Base-by-base conservation (phyloP, 1,140 invertebrate genomes). In the Ectropis grisescens region DNA sequence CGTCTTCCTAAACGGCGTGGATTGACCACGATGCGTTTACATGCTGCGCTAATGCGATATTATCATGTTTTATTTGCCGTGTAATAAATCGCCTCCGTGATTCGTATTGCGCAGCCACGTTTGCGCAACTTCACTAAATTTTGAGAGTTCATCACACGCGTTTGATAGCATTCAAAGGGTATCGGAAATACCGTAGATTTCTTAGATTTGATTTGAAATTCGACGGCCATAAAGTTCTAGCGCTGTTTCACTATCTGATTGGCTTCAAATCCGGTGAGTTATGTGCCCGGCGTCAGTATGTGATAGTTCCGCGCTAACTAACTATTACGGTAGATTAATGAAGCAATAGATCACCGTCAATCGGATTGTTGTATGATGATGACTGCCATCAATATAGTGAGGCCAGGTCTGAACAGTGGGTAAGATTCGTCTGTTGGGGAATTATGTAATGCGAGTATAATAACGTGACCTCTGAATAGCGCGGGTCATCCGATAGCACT, bases 1-100 rank as follows among this genome's bases (percentile, higher is more conserved):
- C 59, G 47, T 59, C 52, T 59, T 52, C 51, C 32, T 57, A 67
- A 65, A 57, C 43, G 38, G 39, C 37, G 34, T 31, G 11, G 38
- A 41, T 32, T 33, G 43, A 45, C 41, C 48, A 25, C 39, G 15
- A 34, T 36, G 43, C 47, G 38, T 47, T 58, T 58, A 61, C 50
- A 49, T 46, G 39, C 44, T 50, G 39, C 19, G 34, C 42, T 39
- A 39, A 50, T 32, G 39, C 48, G 32, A 46, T 31, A 41, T 56
- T 30, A 54, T 54, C 41, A 49, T 35, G 39, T 48, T 53, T 56
- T 47, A 41, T 48, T 40, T 49, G 44, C 26, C 10, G 22, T 41
- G 36, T 44, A 55, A 58, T 41, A 62, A 56, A 62, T 56, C 43
- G 41, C 37, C 41, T 44, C 12, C 15, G 3, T 4, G 16, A 19